A percentile compares a stretch with the other conserved stretches of the same genome.
Evolutionary conservation across 2,888 invertebrate species (phyloP).

Genomic region (Hydrotaea diabolus): DNA sequence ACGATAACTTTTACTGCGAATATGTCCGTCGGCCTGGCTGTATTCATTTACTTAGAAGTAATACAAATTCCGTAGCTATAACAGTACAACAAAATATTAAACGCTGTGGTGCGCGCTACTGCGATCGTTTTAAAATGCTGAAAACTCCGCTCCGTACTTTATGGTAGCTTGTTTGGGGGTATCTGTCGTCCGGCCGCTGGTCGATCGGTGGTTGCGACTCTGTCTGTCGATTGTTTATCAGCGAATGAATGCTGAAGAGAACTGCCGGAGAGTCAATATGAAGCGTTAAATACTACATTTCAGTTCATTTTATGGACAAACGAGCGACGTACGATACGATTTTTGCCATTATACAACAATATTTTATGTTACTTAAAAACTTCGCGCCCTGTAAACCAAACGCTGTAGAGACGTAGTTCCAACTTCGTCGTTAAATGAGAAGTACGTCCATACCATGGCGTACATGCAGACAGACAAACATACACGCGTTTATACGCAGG

Average conservation of each 20-base stretch:
- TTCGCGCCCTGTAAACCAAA: slow-evolving; percentile 65
- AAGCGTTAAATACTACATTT: slow-evolving; percentile 46
- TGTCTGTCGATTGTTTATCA: slow-evolving; percentile 67
- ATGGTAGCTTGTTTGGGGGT: background rate
- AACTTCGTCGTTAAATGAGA: slow-evolving; percentile 50
- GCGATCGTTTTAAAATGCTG: slow-evolving; percentile 32
- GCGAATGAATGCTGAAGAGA: slow-evolving; percentile 66
- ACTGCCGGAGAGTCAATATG: slow-evolving; percentile 55
- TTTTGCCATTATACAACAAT: slow-evolving; percentile 53
- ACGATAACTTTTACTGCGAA: slow-evolving; percentile 41
- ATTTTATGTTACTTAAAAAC: slow-evolving; percentile 46
- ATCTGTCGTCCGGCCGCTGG: slow-evolving; percentile 38
- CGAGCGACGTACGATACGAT: background rate
- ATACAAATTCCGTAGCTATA: slow-evolving; percentile 24
- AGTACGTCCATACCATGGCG: background rate
- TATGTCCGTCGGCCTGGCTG: background rate
- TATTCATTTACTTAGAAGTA: too few species aligned
- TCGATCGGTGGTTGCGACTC: slow-evolving; percentile 54
- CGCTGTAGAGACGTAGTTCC: slow-evolving; percentile 48
- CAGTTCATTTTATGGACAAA: slow-evolving; percentile 44
- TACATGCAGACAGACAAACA: background rate
- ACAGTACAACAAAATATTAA: slow-evolving; percentile 17
- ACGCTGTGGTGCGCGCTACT: background rate
- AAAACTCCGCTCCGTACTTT: slow-evolving; percentile 38
- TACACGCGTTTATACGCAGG: background rate